Base-by-base conservation (phyloP, 1,140 invertebrate genomes). In the Philaenus spumarius region DNA sequence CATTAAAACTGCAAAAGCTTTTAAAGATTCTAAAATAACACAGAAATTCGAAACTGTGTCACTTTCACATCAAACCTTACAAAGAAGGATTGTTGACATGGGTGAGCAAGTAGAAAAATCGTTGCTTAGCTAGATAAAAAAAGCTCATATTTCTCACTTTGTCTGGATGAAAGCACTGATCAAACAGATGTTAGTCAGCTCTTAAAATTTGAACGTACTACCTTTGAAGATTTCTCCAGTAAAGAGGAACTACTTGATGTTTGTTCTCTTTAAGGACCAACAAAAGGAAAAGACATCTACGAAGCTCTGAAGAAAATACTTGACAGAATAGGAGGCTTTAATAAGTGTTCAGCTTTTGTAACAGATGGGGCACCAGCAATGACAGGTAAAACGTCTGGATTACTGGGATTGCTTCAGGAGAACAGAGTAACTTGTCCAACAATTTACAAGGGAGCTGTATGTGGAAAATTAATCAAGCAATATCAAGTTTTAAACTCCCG, bases 161-260 rank as follows among this genome's bases (percentile, higher is more conserved):
- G 59, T 60, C 54, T 64, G 55, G 58, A 65, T 61, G 55, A 65
- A 61, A 65, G 56, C 51, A 65, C 59, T 43, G 57, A 65, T 59
- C 51, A 50, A 43, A 39, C 60, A 59, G 59, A 64, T 62, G 43
- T 63, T 24, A 65, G 59, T 58, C 58, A 61, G 43, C 57, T 65
- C 12, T 60, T 65, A 45, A 65, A 56, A 56, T 65, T 63, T 61
- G 47, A 63, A 12, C 62, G 55, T 17, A 55, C 42, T 55, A 66
- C 50, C 46, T 52, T 43, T 55, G 47, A 65, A 40, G 64, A 65
- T 63, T 64, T 64, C 53, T 53, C 55, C 42, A 62, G 35, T 30
- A 30, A 60, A 60, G 59, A 65, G 46, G 56, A 65, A 45, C 48
- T 64, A 48, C 45, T 64, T 56, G 46, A 60, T 62, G 39, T 65